A percentile compares a stretch with the other conserved stretches of the same genome.
These are phyloP conservation scores for Taxidea taxus DNA, from an alignment of 2,113 vertebrate species.

Conservation along the genomic window DNA sequence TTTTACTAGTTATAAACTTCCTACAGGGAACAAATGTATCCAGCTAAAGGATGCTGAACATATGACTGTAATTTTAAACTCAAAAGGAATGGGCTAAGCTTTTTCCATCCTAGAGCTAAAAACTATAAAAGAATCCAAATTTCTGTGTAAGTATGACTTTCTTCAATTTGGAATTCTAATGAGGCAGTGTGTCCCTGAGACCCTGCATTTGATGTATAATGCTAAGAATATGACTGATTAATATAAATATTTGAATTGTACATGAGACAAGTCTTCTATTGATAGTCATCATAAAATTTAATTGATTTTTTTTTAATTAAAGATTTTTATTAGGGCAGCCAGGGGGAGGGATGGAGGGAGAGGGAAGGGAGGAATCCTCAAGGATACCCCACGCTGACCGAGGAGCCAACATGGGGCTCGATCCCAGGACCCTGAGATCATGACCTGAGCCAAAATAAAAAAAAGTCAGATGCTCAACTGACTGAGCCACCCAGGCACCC, in stretches of 20 bases:
- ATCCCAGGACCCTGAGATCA: too few species aligned
- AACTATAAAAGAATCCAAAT: neutral
- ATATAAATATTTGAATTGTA: constrained; percentile 43
- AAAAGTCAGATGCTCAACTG: neutral
- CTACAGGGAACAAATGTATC: constrained; percentile 77
- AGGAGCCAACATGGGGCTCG: neutral
- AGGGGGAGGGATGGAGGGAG: neutral
- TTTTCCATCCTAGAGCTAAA: constrained; percentile 64
- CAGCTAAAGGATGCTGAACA: constrained; percentile 78
- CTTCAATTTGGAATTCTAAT: constrained; percentile 57
- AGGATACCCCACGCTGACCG: neutral
- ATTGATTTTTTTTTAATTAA: neutral
- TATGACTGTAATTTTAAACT: constrained; percentile 76
- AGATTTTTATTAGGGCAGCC: neutral
- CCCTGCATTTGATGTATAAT: neutral
- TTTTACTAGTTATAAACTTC: constrained; percentile 81
- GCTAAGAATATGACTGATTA: neutral
- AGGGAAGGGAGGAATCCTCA: neutral
- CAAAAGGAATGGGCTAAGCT: constrained; percentile 71
- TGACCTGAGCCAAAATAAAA: too few species aligned
- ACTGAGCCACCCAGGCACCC: neutral
- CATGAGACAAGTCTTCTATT: neutral
- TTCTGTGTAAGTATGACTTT: constrained; percentile 30
- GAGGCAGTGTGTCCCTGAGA: constrained; percentile 19
- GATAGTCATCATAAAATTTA: neutral